These are phyloP conservation scores for Poecile montanus DNA, from an alignment of 2,797 vertebrate species.

Conservation along the genomic window DNA sequence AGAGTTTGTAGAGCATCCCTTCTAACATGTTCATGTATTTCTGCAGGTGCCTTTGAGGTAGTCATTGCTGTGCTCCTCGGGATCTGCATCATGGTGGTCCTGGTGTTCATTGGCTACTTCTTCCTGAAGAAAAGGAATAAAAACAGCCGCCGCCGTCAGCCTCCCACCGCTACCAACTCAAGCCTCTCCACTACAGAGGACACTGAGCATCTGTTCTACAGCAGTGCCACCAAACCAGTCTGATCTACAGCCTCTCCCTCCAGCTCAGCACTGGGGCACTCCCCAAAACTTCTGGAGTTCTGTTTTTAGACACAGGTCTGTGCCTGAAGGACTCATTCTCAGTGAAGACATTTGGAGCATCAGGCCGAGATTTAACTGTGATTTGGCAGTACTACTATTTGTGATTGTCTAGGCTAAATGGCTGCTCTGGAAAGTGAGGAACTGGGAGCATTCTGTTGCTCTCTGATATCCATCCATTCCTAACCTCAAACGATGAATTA, in stretches of 20 bases:
- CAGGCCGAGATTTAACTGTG: constrained; percentile 14
- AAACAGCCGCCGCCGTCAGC: constrained; percentile 68
- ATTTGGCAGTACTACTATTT: constrained; percentile 7
- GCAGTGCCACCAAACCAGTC: constrained; percentile 89
- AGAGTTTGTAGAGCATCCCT: not conserved
- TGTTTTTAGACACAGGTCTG: not conserved
- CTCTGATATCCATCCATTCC: not conserved
- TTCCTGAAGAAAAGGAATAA: constrained; percentile 79
- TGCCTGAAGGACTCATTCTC: constrained; percentile 50
- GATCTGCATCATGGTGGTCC: constrained; percentile 81
- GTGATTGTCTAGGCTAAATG: constrained; percentile 34
- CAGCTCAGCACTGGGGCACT: not conserved
- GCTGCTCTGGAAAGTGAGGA: constrained; percentile 13
- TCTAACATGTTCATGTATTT: not conserved
- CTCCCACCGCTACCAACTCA: constrained; percentile 76
- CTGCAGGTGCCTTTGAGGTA: constrained; percentile 72
- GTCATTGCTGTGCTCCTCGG: constrained; percentile 79
- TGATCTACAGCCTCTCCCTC: constrained; percentile 71
- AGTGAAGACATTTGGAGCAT: constrained; percentile 41
- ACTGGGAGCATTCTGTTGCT: not conserved
- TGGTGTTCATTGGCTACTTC: constrained; percentile 84
- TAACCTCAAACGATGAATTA: constrained; percentile 17
- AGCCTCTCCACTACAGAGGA: constrained; percentile 80
- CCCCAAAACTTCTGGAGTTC: constrained; percentile 6
- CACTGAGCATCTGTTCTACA: constrained; percentile 89